phyloP scores from a whole-genome alignment of 2,888 invertebrate species.

The Eumerus sabulonum region DNA sequence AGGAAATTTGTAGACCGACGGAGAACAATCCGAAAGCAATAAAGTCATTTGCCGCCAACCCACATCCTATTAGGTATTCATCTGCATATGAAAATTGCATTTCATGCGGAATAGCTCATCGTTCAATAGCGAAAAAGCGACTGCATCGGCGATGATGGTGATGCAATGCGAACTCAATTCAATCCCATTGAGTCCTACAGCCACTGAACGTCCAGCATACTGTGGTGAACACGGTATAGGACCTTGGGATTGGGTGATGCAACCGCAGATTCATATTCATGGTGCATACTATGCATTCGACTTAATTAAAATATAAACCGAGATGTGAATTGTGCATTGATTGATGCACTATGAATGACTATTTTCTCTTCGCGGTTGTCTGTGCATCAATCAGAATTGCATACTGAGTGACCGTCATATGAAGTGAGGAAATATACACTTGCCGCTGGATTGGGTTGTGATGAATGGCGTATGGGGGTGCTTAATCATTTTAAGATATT shows the following conservation, averaged over 20 bases:
- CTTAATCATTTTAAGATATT: no score
- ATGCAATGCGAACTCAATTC: constrained; percentile 42
- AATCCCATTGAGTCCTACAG: no score
- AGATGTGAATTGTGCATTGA: constrained; percentile 14
- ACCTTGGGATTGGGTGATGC: no score
- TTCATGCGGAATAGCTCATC: constrained; percentile 16
- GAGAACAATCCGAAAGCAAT: background rate
- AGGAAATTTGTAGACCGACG: background rate
- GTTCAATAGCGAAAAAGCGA: background rate
- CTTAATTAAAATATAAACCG: constrained; percentile 22
- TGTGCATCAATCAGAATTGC: constrained; percentile 13
- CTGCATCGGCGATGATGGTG: background rate
- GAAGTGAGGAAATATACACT: no score
- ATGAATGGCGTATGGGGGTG: no score
- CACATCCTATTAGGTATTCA: constrained; percentile 11
- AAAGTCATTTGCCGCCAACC: background rate
- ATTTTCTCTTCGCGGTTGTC: background rate
- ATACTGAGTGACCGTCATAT: no score
- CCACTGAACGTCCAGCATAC: no score
- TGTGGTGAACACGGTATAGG: no score
- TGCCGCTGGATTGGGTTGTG: no score
- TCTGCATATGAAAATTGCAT: constrained; percentile 26
- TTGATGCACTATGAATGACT: constrained; percentile 14
- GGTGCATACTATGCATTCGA: constrained; percentile 6
- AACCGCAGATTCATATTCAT: constrained; percentile 6